These are phyloP conservation scores for Heterocephalus glaber DNA, from an alignment of 2,113 vertebrate species.

Conservation along the genomic window DNA sequence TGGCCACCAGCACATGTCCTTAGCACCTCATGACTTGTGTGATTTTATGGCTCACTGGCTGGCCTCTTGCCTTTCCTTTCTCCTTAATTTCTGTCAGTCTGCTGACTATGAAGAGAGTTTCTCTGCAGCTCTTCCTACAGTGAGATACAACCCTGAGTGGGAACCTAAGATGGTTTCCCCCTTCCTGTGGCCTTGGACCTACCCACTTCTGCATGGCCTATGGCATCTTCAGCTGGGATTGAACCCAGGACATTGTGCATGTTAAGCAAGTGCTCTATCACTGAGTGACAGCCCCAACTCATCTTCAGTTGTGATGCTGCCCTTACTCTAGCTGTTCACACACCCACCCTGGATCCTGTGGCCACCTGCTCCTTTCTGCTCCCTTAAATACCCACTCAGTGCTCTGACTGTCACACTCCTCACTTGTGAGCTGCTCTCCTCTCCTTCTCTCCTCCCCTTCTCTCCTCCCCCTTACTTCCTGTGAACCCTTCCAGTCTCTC, in stretches of 20 bases:
- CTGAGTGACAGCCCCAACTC: not conserved
- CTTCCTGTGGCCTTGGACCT: not conserved
- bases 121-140: not conserved
- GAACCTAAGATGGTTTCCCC: not conserved
- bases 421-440: not conserved
- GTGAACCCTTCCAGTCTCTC: not conserved
- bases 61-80: not conserved
- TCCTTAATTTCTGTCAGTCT: not conserved
- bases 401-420: not conserved
- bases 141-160: not conserved
- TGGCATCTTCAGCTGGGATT: not conserved
- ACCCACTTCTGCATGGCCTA: not conserved
- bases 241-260: not conserved
- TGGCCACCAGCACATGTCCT: not conserved
- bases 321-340: too few species aligned
- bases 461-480: not conserved
- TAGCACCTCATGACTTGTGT: not conserved
- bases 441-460: not conserved
- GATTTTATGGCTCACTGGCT: not conserved
- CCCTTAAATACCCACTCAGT: not conserved
- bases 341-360: rapidly evolving
- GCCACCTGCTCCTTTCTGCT: not conserved
- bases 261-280: not conserved
- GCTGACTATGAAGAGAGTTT: not conserved
- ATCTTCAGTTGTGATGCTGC: not conserved